phyloP scores from a whole-genome alignment of 2,113 vertebrate species.

The Tragulus kanchil region DNA sequence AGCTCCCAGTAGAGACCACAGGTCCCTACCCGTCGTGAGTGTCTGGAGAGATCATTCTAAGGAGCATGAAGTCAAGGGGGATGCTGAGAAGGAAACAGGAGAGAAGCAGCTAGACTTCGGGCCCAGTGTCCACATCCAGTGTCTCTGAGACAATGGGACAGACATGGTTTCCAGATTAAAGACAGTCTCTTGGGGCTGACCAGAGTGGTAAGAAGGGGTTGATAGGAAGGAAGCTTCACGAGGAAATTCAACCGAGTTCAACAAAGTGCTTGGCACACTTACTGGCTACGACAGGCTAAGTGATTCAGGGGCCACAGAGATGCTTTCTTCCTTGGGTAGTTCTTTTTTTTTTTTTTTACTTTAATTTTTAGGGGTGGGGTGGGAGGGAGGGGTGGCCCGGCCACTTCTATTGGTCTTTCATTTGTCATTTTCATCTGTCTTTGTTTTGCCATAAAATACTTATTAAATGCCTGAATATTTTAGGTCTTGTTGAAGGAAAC shows the following conservation, averaged over 20 bases:
- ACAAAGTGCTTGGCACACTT: background rate
- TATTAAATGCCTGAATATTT: background rate
- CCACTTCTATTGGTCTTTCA: too few species aligned
- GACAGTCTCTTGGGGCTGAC: background rate
- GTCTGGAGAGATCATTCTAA: background rate
- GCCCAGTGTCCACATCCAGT: background rate
- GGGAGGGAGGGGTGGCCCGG: too few species aligned
- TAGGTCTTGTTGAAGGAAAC: background rate
- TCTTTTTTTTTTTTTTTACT: too few species aligned
- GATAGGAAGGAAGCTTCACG: background rate
- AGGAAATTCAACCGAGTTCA: background rate
- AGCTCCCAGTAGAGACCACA: background rate
- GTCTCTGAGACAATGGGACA: constrained; percentile 25
- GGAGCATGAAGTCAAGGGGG: background rate
- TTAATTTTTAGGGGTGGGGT: too few species aligned
- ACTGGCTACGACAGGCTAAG: background rate
- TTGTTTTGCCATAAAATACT: background rate
- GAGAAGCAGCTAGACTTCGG: background rate
- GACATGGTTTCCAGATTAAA: constrained; percentile 41
- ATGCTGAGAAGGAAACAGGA: background rate
- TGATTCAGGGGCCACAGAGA: background rate
- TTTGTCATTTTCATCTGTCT: too few species aligned
- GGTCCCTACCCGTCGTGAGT: too few species aligned
- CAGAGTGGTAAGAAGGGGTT: background rate
- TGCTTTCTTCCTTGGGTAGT: background rate